Percentiles rank a stretch among this genome's conserved stretches.
phyloP scores from a whole-genome alignment of 2,888 invertebrate species.

The Cerceris ruficornis region DNA sequence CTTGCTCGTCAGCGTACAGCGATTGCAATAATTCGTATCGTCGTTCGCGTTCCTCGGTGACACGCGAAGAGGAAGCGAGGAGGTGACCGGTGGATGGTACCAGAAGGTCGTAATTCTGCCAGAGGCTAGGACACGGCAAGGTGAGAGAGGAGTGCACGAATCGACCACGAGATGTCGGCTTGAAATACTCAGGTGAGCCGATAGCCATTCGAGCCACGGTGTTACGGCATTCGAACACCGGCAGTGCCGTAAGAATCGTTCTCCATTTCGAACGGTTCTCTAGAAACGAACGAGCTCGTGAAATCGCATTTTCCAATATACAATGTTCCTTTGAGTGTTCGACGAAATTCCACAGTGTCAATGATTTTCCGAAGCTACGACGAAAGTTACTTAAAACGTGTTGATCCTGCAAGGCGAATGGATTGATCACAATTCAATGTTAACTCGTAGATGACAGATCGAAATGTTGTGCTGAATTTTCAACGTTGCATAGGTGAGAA shows the following conservation, averaged over 20 bases:
- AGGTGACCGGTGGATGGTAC: constrained; percentile 68
- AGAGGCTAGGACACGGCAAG: constrained; percentile 80
- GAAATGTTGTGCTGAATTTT: no score
- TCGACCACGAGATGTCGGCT: constrained; percentile 72
- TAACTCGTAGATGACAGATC: no score
- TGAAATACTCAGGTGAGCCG: constrained; percentile 34
- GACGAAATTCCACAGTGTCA: no score
- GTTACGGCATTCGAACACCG: constrained; percentile 48
- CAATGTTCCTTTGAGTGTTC: no score
- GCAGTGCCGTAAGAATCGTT: constrained; percentile 59
- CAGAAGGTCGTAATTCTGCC: constrained; percentile 72
- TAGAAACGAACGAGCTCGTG: background rate
- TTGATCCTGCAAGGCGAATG: no score
- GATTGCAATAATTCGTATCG: background rate
- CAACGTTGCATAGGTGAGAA: no score
- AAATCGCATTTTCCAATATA: background rate
- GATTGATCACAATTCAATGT: no score
- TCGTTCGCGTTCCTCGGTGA: background rate
- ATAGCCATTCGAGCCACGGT: constrained; percentile 41
- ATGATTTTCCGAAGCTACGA: no score
- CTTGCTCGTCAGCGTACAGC: no score
- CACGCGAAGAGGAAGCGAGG: constrained; percentile 28
- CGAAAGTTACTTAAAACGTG: no score
- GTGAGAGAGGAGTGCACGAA: constrained; percentile 72
- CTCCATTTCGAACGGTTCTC: constrained; percentile 7